Evolutionary conservation across 2,113 vertebrate genomes (phyloP).

Genomic region (Periophthalmus modestus): DNA sequence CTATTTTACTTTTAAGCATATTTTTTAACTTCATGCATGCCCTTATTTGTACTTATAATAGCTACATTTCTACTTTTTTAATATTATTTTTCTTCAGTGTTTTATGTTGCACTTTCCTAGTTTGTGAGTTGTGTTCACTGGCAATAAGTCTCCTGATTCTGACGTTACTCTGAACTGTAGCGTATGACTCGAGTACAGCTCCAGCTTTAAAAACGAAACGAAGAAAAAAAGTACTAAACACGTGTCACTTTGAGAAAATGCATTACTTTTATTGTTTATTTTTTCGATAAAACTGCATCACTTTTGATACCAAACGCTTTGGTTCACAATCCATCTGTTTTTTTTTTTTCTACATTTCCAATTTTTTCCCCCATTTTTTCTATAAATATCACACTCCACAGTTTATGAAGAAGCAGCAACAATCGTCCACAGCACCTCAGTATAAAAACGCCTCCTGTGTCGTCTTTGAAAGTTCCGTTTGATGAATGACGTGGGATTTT

Average conservation of each 20-base stretch:
- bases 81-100: too few relatives aligned
- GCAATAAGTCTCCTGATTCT: too few relatives aligned
- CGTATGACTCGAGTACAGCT: too few relatives aligned
- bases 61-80: too few relatives aligned
- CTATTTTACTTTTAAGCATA: too few relatives aligned
- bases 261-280: constrained; percentile 73
- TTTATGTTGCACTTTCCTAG: too few relatives aligned
- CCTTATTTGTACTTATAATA: too few relatives aligned
- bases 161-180: too few relatives aligned
- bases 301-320: not conserved
- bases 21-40: too few relatives aligned
- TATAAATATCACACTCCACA: constrained; percentile 2
- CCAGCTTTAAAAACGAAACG: not conserved
- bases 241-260: constrained; percentile 67
- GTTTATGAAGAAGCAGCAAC: not conserved
- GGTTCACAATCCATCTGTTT: constrained; percentile 4
- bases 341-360: constrained; percentile 14
- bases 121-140: too few relatives aligned
- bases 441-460: not conserved
- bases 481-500: not conserved
- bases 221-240: not conserved
- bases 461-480: not conserved
- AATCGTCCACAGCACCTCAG: not conserved
- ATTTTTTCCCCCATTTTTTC: not conserved
- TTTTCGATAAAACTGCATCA: constrained; percentile 60